phyloP scores from a whole-genome alignment of 2,888 invertebrate species.

The Pecten maximus region DNA sequence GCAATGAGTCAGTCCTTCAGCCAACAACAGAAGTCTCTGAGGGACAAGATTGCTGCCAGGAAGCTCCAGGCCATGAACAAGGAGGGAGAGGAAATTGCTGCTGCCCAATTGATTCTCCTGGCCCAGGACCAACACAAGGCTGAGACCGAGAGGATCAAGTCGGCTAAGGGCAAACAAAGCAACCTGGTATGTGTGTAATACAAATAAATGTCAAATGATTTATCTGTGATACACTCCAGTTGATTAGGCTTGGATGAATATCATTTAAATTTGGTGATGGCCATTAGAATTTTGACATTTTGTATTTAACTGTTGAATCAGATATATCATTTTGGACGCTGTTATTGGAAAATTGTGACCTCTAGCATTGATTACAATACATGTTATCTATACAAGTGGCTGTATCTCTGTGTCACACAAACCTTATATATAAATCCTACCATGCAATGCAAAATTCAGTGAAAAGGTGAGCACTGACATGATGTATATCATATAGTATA shows the following conservation, averaged over 20 bases:
- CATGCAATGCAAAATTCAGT: no score
- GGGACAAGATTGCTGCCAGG: conserved; percentile 62
- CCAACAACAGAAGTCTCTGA: conserved; percentile 59
- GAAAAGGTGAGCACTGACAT: no score
- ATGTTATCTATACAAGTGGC: neutral
- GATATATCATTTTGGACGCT: no score
- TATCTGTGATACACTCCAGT: neutral
- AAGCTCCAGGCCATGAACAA: conserved; percentile 61
- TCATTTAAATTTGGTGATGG: neutral
- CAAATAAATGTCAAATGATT: neutral
- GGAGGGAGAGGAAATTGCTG: conserved; percentile 67
- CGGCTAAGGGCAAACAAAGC: conserved; percentile 63
- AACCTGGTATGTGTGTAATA: conserved; percentile 60
- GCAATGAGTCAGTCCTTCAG: conserved; percentile 60
- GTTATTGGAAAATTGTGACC: no score
- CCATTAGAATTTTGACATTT: neutral
- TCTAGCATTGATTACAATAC: neutral
- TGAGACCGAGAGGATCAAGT: conserved; percentile 53
- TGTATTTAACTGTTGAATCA: neutral
- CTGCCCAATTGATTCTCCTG: conserved; percentile 60
- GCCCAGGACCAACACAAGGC: conserved; percentile 60
- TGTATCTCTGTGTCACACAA: no score
- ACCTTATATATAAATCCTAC: no score
- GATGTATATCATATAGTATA: no score
- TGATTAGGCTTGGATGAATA: neutral